Base-by-base conservation (phyloP, 2,113 vertebrate species). In the Siniperca chuatsi region DNA sequence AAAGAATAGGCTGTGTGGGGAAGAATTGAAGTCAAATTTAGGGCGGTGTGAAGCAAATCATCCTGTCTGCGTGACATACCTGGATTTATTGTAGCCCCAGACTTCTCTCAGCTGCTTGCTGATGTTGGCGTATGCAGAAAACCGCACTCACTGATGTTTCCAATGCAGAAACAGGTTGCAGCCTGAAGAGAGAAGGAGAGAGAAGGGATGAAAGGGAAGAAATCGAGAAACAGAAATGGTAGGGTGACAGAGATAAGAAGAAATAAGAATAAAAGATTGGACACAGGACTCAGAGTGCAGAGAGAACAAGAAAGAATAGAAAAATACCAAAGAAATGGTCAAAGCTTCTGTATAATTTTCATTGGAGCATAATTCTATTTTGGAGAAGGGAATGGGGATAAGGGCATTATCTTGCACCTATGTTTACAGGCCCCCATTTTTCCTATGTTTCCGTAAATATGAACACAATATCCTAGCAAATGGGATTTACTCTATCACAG, bases 391-490 rank as follows among this genome's bases (percentile, higher is more conserved):
- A 82, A 73, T 13, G 21, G 13, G 65, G 78, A 91, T 88, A 71
- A 89, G 44, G 33, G 60, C 79, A 83, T 90, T 91, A 90, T 93
- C 79, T 87, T 13, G 25, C 79, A 87, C 86, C 84, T 67, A 42
- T 82, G 79, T 87, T 87, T 90, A 83, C 89, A 40, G 44, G 6
- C 37, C 33, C 67, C 70, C 10, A 16, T 82, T 87, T 73, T 69
- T 85, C 79, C 85, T 58, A 60, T 13, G 72, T 89, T 88, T 90
- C 92, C 83, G 87, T 90, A 86, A 93, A 92, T 93, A 92, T 65
- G 42, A 89, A 67, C 76, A 91, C 83, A 92, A 78, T 89, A 92
- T 78, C 91, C 25, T 42, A 76, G 78, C 71, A 89, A 93, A 94
- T 86, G 71, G 86, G 93, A 92, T 95, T 92, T 88, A 79, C 69